Base-by-base conservation (phyloP, 2,797 vertebrate genomes). In the Coregonus suidteri region DNA sequence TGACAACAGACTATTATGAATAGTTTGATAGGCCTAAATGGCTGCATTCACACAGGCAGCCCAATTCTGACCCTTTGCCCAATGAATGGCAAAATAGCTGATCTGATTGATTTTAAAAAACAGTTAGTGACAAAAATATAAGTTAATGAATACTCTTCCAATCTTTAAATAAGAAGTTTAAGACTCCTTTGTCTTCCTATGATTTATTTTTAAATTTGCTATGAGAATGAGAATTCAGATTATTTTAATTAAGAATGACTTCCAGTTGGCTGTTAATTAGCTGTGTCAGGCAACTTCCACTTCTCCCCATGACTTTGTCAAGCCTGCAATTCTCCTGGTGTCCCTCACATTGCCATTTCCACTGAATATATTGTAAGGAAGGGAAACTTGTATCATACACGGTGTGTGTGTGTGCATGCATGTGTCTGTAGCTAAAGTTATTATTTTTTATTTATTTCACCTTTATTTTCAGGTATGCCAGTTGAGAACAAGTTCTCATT, bases 201-300 rank as follows among this genome's bases (percentile, higher is more conserved):
- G 15, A 35, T 67, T 14, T 16, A 3, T 18, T 67, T 67, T 34
- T 5, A 1, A 35, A 5, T 31, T 34, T 34, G 59, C 25, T 25
- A 25, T 25, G 25, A 25, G 25, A 25, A 11, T 2, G 20, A 62
- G 59, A 66, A 31, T 75, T 47, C 66, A 52, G 4, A 51, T 71
- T 71, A 47, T 70, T 75, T 77, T 70, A 74, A 78, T 77, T 76
- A 80, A 69, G 30, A 65, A 35, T 66, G 4, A 56, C 75, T 15
- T 56, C 9, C 2, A 37, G 62, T 64, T 75, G 78, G 73, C 65
- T 74, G 62, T 69, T 84, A 76, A 84, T 82, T 76, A 80, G 77
- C 51, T 16, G 73, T 78, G 76, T 75, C 74, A 71, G 71, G 70
- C 72, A 68, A 73, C 35, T 68, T 37, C 1, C 47, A 53, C 37